Conservation (phyloP, 2,113 vertebrate species). For the Hirundichthys speculiger region DNA sequence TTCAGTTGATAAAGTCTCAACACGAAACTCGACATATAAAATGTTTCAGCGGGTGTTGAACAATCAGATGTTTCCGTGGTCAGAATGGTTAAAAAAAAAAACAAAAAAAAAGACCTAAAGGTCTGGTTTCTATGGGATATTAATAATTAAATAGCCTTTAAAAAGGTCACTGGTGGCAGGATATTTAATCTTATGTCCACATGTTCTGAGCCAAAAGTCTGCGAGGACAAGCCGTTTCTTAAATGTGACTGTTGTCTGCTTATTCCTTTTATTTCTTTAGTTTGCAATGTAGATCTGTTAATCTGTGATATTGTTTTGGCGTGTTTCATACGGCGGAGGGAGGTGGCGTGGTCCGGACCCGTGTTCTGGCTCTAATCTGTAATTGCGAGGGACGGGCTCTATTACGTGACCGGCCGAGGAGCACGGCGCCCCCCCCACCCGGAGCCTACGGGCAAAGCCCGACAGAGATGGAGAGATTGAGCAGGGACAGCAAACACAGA, state of each 20-base stretch:
- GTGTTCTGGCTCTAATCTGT: constrained; percentile 68
- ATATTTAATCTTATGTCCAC: constrained; percentile 24
- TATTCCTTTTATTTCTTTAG: not conserved
- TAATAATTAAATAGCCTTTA: constrained; percentile 43
- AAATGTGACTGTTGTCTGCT: not conserved
- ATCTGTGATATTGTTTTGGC: not conserved
- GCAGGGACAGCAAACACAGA: constrained; percentile 58
- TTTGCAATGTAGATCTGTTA: not conserved
- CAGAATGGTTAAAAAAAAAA: constrained; percentile 6
- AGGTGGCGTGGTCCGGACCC: constrained; percentile 39
- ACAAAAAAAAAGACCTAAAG: not conserved
- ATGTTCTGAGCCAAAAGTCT: constrained; percentile 12
- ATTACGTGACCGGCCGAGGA: constrained; percentile 40
- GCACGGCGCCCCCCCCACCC: constrained; percentile 31
- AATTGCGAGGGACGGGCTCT: constrained; percentile 53
- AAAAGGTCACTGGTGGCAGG: constrained; percentile 39
- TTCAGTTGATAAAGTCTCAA: too few species aligned
- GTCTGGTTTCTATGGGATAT: constrained; percentile 7
- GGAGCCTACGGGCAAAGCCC: constrained; percentile 37
- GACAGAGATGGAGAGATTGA: constrained; percentile 64
- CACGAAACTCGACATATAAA: too few species aligned
- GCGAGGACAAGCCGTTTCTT: constrained; percentile 7
- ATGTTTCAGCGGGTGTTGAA: too few species aligned
- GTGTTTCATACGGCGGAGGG: constrained; percentile 1
- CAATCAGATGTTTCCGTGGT: too few species aligned